Evolutionary conservation across 2,888 invertebrate species (phyloP).

Genomic region (Poecilus cupreus): DNA sequence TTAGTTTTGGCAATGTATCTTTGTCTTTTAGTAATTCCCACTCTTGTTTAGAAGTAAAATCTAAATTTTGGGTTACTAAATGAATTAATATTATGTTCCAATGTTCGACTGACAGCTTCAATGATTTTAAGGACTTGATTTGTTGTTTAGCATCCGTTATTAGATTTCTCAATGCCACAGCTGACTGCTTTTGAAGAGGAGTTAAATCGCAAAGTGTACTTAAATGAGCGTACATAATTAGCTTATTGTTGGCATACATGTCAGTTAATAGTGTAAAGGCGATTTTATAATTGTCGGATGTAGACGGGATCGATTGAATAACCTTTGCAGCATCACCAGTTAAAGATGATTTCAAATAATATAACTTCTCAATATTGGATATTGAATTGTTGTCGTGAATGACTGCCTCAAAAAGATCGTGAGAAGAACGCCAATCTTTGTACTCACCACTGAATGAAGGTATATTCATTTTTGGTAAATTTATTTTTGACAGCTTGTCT

Average conservation of each 20-base stretch:
- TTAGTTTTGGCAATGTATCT: not conserved
- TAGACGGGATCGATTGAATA: slow-evolving; percentile 51
- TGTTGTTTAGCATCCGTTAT: slow-evolving; percentile 63
- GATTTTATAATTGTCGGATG: slow-evolving; percentile 51
- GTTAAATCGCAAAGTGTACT: slow-evolving; percentile 62
- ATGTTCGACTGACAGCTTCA: slow-evolving; percentile 61
- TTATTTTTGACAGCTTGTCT: not conserved
- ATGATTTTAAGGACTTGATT: slow-evolving; percentile 61
- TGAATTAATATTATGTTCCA: slow-evolving; percentile 64
- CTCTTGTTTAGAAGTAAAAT: slow-evolving; percentile 59
- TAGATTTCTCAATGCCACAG: slow-evolving; percentile 60
- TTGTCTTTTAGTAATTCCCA: slow-evolving; percentile 59
- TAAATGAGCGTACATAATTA: slow-evolving; percentile 63
- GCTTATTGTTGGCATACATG: slow-evolving; percentile 62
- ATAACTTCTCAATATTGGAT: slow-evolving; percentile 59
- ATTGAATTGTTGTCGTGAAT: slow-evolving; percentile 24
- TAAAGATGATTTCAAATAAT: slow-evolving; percentile 60
- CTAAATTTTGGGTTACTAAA: slow-evolving; percentile 62
- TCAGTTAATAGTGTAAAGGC: slow-evolving; percentile 59
- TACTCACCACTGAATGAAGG: slow-evolving; percentile 2
- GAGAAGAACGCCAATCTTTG: slow-evolving; percentile 5
- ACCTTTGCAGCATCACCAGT: slow-evolving; percentile 58
- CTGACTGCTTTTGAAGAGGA: slow-evolving; percentile 52
- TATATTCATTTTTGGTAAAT: slow-evolving; percentile 5
- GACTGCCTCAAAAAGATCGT: not conserved